Evolutionary conservation across 1,140 invertebrate genomes (phyloP), one percentile per base, ranked within the genome.

Genomic region (Drosophila bocqueti): DNA sequence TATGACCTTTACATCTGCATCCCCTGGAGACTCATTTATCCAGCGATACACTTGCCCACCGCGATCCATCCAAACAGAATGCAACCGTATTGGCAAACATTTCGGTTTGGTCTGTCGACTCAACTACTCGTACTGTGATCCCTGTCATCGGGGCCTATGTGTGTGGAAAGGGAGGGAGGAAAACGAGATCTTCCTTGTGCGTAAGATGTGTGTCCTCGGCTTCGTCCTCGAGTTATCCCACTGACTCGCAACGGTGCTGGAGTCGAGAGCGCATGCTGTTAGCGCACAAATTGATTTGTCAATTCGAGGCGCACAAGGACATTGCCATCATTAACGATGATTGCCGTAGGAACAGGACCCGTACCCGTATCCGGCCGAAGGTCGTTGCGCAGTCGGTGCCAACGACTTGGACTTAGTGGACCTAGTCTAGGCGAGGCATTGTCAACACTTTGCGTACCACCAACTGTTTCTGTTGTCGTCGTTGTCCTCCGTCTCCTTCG

Each of bases 261-360:
- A 60, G 63, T 45, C 40, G 82, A 79, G 75, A 82, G 75, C 68
- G 71, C 84, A 84, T 76, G 84, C 84, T 87, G 84, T 89, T 89
- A 85, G 85, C 78, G 72, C 81, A 89, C 74, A 90, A 90, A 89
- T 89, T 89, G 84, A 89, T 89, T 81, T 90, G 85, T 89, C 81
- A 85, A 81, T 81, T 90, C 58, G 64, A 65, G 68, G 64, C 75
- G 79, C 79, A 89, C 85, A 89, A 89, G 85, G 85, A 89, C 85
- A 85, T 89, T 90, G 85, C 71, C 63, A 89, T 89, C 85, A 90
- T 89, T 89, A 89, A 89, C 86, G 86, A 89, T 89, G 85, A 89
- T 89, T 91, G 86, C 79, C 34, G 24, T 64, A 68, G 55, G 26
- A 64, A 13, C 36, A 38, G 36, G 36, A 5, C 46, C 61, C 45